Percentiles rank a stretch among this genome's conserved stretches.
phyloP scores from a whole-genome alignment of 1,140 invertebrate species.

The Coenobita brevimanus region DNA sequence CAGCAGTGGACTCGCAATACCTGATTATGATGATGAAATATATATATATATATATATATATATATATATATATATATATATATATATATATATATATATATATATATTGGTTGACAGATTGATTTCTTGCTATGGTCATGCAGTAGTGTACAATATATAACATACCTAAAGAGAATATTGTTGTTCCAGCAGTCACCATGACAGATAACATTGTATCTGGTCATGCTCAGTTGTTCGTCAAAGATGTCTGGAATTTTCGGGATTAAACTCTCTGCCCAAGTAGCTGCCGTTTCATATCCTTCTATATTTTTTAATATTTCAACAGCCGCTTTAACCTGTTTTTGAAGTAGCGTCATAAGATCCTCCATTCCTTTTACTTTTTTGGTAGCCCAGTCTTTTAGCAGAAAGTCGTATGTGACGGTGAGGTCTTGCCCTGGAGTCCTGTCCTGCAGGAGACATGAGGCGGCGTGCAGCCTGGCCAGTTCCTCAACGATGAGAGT shows the following conservation, averaged over 20 bases:
- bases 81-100: slow-evolving; percentile 33
- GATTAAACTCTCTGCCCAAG: neutral
- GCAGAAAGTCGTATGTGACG: neutral
- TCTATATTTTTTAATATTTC: slow-evolving; percentile 8
- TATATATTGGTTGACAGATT: neutral
- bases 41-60: neutral
- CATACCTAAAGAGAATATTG: no score
- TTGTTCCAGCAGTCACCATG: no score
- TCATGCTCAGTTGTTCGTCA: neutral
- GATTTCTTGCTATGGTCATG: slow-evolving; percentile 6
- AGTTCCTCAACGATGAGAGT: slow-evolving; percentile 23
- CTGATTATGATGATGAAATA: no score
- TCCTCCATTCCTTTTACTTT: neutral
- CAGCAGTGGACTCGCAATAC: no score
- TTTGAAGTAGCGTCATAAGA: neutral
- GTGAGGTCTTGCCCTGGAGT: neutral
- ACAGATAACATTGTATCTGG: no score
- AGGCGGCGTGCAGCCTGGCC: slow-evolving; percentile 32
- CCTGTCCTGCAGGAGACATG: slow-evolving; percentile 5
- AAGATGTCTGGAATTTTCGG: neutral
- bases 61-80: slow-evolving; percentile 14
- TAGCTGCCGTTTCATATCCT: neutral
- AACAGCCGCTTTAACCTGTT: neutral
- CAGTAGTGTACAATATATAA: slow-evolving; percentile 34
- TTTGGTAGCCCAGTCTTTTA: neutral